Evolutionary conservation across 2,113 vertebrate species (phyloP), one percentile per base, ranked within the genome.

Genomic region (Clarias magur): DNA sequence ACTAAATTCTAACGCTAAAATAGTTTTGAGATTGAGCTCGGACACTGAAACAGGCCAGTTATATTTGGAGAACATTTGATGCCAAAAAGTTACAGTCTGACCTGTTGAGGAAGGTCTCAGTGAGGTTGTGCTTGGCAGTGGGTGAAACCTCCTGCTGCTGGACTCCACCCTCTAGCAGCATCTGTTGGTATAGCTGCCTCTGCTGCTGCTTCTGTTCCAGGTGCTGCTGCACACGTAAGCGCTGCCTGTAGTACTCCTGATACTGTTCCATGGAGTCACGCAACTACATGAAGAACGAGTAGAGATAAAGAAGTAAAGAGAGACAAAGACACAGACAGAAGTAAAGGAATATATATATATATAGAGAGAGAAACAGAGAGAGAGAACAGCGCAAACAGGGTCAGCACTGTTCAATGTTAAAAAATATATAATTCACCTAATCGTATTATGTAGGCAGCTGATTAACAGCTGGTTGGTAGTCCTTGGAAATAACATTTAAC

Each of bases 131-230:
- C 63, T 97, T 94, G 81, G 91, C 92, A 79, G 93, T 94, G 48
- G 95, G 95, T 87, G 94, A 91, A 9, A 96, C 96, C 34, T 97
- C 97, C 38, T 96, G 96, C 90, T 98, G 97, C 93, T 97, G 96
- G 54, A 99, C 98, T 3, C 98, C 98, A 86, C 98, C 98, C 93
- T 99, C 98, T 76, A 97, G 93, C 84, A 99, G 89, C 98, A 99
- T 99, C 90, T 99, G 98, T 90, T 99, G 98, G 91, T 99, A 99
- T 85, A 99, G 90, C 84, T 98, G 97, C 60, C 96, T 93, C 63
- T 99, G 98, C 56, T 99, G 98, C 89, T 99, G 97, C n/a, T 99
- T 99, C 95, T 99, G 98, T 88, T 99, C 98, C 38, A 99, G 94
- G 91, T 99, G 98, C 91, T 99, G 98, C 92, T 99, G 98, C 87